A percentile compares a stretch with the other conserved stretches of the same genome.
These are phyloP conservation scores for Zoanthus sociatus DNA, from an alignment of 92 coral and sea anemone genomes.

Conservation along the genomic window DNA sequence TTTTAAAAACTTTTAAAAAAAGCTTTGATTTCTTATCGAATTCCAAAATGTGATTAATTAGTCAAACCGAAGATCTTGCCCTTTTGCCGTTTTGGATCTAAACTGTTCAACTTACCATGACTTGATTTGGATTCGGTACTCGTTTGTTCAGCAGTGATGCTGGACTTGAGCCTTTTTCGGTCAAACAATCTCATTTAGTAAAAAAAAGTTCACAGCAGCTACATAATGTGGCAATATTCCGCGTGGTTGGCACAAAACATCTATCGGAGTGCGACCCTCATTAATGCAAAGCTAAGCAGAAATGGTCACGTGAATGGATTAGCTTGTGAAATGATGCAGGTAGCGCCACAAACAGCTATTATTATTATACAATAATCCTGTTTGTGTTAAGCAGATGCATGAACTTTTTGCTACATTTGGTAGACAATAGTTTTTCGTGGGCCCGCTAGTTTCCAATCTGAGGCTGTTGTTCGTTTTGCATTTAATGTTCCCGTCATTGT, in stretches of 20 bases:
- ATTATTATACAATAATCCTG: too few species aligned
- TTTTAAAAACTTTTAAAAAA: neutral
- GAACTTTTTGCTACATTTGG: too few species aligned
- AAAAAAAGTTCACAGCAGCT: neutral
- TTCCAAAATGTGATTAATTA: neutral
- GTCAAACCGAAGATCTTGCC: neutral
- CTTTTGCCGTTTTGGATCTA: neutral
- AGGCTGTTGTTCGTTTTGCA: too few species aligned
- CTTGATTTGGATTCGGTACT: neutral
- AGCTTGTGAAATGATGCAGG: slow-evolving; percentile 21
- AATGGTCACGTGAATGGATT: slow-evolving; percentile 32
- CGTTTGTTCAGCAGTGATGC: slow-evolving; percentile 40
- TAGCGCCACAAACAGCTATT: neutral
- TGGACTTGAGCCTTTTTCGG: slow-evolving; percentile 35
- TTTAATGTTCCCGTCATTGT: too few species aligned
- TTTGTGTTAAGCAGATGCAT: too few species aligned
- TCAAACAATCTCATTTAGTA: slow-evolving; percentile 23
- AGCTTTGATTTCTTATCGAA: neutral
- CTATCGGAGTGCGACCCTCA: neutral
- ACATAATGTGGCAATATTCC: slow-evolving; percentile 4
- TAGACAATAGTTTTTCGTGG: too few species aligned
- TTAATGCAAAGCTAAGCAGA: neutral
- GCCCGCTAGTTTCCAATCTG: too few species aligned
- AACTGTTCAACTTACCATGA: neutral
- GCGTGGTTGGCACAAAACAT: neutral